These are phyloP conservation scores for Neosilurus hyrtlii DNA, from an alignment of 2,797 vertebrate species.

Conservation along the genomic window DNA sequence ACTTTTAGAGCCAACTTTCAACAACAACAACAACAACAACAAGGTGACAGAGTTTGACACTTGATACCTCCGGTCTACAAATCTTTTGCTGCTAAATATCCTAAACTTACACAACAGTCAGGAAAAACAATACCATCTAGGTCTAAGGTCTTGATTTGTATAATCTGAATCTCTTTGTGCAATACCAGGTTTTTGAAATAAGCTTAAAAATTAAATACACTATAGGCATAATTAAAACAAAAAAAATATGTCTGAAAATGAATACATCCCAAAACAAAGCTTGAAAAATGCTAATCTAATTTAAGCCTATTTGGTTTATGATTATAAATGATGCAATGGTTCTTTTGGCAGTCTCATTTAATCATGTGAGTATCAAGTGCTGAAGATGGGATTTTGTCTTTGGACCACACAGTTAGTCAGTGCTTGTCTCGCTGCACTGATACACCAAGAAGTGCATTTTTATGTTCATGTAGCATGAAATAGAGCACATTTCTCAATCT, in stretches of 20 bases:
- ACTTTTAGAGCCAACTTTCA: too few relatives aligned
- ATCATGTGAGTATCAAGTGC: slow-evolving; percentile 26
- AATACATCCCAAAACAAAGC: background rate
- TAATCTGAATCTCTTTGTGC: background rate
- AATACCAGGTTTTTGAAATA: background rate
- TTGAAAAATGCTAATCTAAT: slow-evolving; percentile 15
- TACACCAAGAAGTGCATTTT: slow-evolving; percentile 14
- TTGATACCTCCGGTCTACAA: too few relatives aligned
- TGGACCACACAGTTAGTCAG: slow-evolving; percentile 44
- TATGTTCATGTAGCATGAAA: slow-evolving; percentile 1
- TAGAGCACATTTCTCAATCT: background rate
- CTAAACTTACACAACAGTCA: background rate
- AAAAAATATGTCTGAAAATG: background rate
- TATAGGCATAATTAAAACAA: background rate
- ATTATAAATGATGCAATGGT: slow-evolving; percentile 28
- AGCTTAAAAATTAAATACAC: background rate
- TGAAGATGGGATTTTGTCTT: slow-evolving; percentile 23
- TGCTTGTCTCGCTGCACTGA: slow-evolving; percentile 32
- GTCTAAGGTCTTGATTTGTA: background rate
- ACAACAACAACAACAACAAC: too few relatives aligned
- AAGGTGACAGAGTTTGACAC: too few relatives aligned
- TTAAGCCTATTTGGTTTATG: slow-evolving; percentile 25
- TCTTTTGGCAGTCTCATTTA: slow-evolving; percentile 17
- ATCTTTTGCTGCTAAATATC: background rate
- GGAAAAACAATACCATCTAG: background rate